A percentile compares a stretch with the other conserved stretches of the same genome.
Conservation (phyloP, 2,113 vertebrate species). For the Urocitellus parryii region DNA sequence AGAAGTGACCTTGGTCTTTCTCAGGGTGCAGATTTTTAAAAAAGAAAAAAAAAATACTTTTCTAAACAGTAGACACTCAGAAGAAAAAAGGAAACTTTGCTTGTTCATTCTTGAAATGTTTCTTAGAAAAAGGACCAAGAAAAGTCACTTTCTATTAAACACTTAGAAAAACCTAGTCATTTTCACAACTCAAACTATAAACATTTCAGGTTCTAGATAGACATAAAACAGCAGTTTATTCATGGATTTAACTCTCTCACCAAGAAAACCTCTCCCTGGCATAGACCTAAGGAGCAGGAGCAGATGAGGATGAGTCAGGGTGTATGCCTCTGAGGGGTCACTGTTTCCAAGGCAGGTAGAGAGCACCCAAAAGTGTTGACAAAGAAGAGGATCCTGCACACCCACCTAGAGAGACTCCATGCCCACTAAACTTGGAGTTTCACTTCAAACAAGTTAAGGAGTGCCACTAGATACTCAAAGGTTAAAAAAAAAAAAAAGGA, state of each 20-base stretch:
- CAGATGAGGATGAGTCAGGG: neutral
- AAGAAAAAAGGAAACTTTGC: slow-evolving; percentile 8
- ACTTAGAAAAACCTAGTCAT: neutral
- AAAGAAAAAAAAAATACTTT: neutral
- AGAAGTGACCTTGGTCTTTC: neutral
- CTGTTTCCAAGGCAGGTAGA: neutral
- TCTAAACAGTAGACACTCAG: slow-evolving; percentile 27
- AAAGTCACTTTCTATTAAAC: slow-evolving; percentile 1
- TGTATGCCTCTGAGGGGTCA: neutral
- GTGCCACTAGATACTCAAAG: neutral
- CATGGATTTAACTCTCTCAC: neutral
- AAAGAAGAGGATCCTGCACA: neutral
- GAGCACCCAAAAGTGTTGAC: neutral
- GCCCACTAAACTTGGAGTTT: neutral
- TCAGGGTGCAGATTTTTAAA: neutral
- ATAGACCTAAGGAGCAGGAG: neutral
- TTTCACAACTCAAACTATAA: slow-evolving; percentile 36
- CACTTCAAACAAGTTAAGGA: neutral
- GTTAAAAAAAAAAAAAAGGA: neutral
- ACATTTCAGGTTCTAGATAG: neutral
- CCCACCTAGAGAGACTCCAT: neutral
- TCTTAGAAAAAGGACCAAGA: slow-evolving; percentile 19
- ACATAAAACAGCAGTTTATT: neutral
- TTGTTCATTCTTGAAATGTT: slow-evolving; percentile 26
- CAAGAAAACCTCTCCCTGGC: neutral